phyloP scores from a whole-genome alignment of 2,113 vertebrate species.

The Semnopithecus entellus region DNA sequence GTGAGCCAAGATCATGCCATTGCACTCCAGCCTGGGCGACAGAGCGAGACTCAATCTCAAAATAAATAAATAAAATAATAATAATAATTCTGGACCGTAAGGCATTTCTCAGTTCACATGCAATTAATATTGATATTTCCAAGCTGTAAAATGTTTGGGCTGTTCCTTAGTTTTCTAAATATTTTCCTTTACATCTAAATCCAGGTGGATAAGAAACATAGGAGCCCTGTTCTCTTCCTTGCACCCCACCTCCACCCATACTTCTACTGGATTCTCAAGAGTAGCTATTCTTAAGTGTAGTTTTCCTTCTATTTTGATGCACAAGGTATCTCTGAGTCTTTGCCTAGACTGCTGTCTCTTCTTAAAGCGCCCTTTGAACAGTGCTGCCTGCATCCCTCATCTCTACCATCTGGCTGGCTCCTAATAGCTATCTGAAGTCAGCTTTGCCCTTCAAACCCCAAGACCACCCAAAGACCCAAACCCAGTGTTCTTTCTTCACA shows the following conservation, averaged over 20 bases:
- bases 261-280: neutral
- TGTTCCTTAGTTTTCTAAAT: neutral
- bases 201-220: neutral
- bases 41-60: no score
- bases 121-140: neutral
- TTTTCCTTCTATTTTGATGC: neutral
- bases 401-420: neutral
- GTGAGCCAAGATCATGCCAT: no score
- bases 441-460: neutral
- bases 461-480: neutral
- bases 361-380: neutral
- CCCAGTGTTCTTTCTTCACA: neutral
- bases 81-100: no score
- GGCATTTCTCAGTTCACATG: neutral
- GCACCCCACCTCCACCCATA: neutral
- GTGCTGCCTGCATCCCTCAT: neutral
- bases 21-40: no score
- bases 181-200: neutral
- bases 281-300: neutral
- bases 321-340: neutral
- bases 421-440: neutral
- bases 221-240: neutral
- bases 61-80: no score
- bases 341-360: neutral
- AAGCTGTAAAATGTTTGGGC: neutral